Conservation (phyloP, 2,888 invertebrate species). For the Oscheius sp. region DNA sequence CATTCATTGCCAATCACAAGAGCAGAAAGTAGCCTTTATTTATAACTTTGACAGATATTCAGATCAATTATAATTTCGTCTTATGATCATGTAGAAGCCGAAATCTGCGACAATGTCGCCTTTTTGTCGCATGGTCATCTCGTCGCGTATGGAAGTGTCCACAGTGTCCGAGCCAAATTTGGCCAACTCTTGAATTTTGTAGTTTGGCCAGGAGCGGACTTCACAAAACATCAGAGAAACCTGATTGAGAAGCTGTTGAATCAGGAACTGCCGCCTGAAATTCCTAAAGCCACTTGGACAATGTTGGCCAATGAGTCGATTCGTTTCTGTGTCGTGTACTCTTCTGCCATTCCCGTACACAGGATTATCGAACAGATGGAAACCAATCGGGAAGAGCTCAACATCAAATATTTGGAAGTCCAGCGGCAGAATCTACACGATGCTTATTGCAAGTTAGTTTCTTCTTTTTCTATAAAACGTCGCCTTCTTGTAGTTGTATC, state of each 20-base stretch:
- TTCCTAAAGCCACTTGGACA: not conserved
- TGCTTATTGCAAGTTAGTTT: conserved; percentile 24
- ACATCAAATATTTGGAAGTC: conserved; percentile 10
- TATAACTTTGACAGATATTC: not conserved
- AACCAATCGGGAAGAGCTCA: not conserved
- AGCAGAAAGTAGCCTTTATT: not conserved
- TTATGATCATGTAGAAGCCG: conserved; percentile 13
- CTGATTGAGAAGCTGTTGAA: conserved; percentile 5
- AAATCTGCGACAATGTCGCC: conserved; percentile 1
- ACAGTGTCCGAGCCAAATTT: not conserved
- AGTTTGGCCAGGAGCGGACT: conserved; percentile 1
- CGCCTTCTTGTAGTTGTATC: conserved; percentile 15
- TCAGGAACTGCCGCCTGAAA: not conserved
- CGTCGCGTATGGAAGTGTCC: not conserved
- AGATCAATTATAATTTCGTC: conserved; percentile 25
- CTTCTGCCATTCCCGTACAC: not conserved
- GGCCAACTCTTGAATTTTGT: conserved; percentile 2
- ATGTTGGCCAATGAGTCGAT: conserved; percentile 9
- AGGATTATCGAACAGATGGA: conserved; percentile 1
- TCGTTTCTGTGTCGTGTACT: not conserved
- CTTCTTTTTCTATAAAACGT: not conserved
- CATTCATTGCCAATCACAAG: conserved; percentile 5
- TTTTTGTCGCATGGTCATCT: conserved; percentile 20
- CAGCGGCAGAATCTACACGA: conserved; percentile 16
- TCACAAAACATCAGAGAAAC: not conserved